Evolutionary conservation across 2,888 invertebrate species (phyloP).

Genomic region (Oscheius sp.): DNA sequence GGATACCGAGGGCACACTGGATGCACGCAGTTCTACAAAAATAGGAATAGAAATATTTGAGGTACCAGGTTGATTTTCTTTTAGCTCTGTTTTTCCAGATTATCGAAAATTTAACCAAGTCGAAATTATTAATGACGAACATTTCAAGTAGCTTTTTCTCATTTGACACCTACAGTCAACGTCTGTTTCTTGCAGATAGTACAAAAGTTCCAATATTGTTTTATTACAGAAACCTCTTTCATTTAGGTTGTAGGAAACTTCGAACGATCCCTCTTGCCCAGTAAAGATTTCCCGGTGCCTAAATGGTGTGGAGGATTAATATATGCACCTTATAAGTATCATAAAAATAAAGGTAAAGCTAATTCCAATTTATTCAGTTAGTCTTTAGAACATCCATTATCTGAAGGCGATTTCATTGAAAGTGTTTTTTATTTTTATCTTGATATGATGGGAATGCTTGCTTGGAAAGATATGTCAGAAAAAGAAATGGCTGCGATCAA

Average conservation of each 20-base stretch:
- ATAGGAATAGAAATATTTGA: slow-evolving; percentile 12
- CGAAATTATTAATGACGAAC: slow-evolving; percentile 9
- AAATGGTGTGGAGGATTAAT: not conserved
- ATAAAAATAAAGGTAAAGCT: not conserved
- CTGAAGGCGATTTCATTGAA: slow-evolving; percentile 15
- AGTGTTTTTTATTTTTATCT: slow-evolving; percentile 13
- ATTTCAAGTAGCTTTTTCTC: not conserved
- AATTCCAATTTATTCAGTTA: not conserved
- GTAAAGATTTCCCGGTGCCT: not conserved
- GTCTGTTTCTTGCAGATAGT: not conserved
- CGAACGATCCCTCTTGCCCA: not conserved
- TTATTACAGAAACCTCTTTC: not conserved
- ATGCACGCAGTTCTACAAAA: not conserved
- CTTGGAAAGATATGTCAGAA: not conserved
- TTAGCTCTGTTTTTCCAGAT: not conserved
- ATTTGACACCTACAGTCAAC: not conserved
- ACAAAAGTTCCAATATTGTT: not conserved
- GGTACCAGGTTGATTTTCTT: not conserved
- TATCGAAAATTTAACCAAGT: slow-evolving; percentile 5
- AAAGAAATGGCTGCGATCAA: slow-evolving; percentile 5
- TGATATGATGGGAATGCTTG: slow-evolving; percentile 4
- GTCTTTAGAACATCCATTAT: not conserved
- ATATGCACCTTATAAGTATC: slow-evolving; percentile 7
- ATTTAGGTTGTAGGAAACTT: not conserved
- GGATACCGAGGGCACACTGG: not conserved